These are phyloP conservation scores for Cyphomyrus plagiostoma DNA, from an alignment of 2,113 vertebrate genomes.

Conservation along the genomic window DNA sequence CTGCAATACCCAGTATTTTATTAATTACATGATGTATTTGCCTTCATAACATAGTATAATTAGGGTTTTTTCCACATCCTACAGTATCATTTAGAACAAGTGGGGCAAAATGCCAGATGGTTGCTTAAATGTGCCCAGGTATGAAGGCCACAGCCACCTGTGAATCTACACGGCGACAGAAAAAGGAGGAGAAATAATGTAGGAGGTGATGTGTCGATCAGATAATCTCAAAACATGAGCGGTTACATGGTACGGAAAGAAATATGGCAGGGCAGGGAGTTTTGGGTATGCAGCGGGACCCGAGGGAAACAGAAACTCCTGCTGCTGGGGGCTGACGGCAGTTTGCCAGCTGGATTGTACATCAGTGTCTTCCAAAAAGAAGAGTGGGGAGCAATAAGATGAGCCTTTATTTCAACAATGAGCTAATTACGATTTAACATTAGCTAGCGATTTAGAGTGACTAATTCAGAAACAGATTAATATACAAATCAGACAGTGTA, in stretches of 20 bases:
- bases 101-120: neutral
- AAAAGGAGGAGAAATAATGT: neutral
- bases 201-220: neutral
- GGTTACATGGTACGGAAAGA: neutral
- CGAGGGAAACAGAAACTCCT: neutral
- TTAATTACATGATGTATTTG: neutral
- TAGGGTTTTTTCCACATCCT: neutral
- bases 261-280: neutral
- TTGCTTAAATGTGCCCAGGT: neutral
- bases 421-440: neutral
- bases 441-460: neutral
- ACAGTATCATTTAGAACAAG: neutral
- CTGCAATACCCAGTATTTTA: neutral
- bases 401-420: neutral
- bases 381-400: neutral
- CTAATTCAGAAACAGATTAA: neutral
- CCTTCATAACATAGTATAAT: neutral
- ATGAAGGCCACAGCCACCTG: neutral
- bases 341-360: neutral
- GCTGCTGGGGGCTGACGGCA: neutral
- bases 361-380: neutral
- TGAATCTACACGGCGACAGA: neutral
- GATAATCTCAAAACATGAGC: neutral
- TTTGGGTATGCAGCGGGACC: neutral
- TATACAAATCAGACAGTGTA: neutral